A percentile compares a stretch with the other conserved stretches of the same genome.
phyloP scores from a whole-genome alignment of 2,113 vertebrate species.

The Trematocara macrostoma region DNA sequence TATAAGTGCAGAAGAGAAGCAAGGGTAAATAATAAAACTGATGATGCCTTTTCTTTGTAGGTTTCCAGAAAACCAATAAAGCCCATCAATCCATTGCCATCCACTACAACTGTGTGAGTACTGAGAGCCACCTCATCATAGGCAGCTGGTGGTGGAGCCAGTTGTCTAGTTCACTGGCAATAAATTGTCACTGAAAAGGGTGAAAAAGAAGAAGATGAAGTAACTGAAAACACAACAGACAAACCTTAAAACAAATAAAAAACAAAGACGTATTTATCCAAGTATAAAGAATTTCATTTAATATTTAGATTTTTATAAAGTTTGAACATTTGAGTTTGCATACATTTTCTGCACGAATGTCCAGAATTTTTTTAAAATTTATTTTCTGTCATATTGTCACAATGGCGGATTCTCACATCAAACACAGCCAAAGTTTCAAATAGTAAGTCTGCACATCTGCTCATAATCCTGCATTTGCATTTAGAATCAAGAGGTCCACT shows the following conservation, averaged over 20 bases:
- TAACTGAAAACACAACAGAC: neutral
- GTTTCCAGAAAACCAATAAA: neutral
- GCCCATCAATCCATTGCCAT: neutral
- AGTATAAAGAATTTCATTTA: neutral
- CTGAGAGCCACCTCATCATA: neutral
- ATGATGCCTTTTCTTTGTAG: neutral
- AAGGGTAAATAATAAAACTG: neutral
- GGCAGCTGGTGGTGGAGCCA: neutral
- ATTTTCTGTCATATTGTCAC: neutral
- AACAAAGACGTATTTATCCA: neutral
- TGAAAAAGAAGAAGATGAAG: neutral
- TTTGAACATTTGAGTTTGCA: neutral
- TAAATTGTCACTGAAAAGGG: neutral
- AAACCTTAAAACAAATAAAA: neutral
- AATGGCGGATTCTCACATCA: neutral
- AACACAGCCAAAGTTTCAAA: neutral
- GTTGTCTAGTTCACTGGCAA: neutral
- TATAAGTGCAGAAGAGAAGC: neutral
- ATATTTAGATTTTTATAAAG: neutral
- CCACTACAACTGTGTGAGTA: neutral
- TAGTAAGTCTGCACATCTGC: neutral
- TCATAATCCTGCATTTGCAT: neutral
- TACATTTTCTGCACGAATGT: neutral
- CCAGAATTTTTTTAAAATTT: accelerated
- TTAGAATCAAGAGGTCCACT: neutral